Evolutionary conservation across 64 coral and sea anemone species (phyloP), one percentile per base, ranked within the genome.

Genomic region (Actinia equina): DNA sequence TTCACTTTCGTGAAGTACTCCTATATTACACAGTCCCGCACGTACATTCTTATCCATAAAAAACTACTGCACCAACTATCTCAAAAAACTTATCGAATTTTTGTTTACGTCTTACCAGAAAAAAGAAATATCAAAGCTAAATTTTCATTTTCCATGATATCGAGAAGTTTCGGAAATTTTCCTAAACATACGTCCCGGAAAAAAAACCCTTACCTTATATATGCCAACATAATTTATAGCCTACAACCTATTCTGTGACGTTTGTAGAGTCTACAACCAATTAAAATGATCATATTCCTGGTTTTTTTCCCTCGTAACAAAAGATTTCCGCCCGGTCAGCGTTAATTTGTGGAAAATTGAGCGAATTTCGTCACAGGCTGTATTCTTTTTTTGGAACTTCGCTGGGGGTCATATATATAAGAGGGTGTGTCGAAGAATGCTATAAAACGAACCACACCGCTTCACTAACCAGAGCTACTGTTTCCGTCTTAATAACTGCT

Each of bases 371-470:
- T 85, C 83, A 85, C 83, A 85, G 53, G 2, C 27, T 43, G 6
- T 44, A 82, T 85, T 86, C 90, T 87, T 82, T 92, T 92, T 92
- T 92, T 92, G 90, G 90, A n/a, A 18, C 90, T 82, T 92, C 74
- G 85, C 85, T 57, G 90, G 90, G 90, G 90, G 90, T 92, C n/a
- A 0, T 82, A 92, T 92, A 92, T 87, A 92, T 52, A 23, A 20
- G 90, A 91, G 90, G 90, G 90, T 87, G 90, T 87, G 90, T 86
- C 90, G 90, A 86, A 86, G 86, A 63, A 85, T 63, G 59, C 83
- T 85, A 85, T 85, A 85, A 60, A 85, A 12, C 83, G 17, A 53
- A 85, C 52, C 83, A 58, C 52, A 58, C 52, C 83, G 23, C 53
- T 60, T 57, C 17, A 63, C 22, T 54, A 53, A 17, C 41, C 49